A percentile compares a stretch with the other conserved stretches of the same genome.
Conservation (phyloP, 2,888 invertebrate species). For the Rhodophaea formosa region DNA sequence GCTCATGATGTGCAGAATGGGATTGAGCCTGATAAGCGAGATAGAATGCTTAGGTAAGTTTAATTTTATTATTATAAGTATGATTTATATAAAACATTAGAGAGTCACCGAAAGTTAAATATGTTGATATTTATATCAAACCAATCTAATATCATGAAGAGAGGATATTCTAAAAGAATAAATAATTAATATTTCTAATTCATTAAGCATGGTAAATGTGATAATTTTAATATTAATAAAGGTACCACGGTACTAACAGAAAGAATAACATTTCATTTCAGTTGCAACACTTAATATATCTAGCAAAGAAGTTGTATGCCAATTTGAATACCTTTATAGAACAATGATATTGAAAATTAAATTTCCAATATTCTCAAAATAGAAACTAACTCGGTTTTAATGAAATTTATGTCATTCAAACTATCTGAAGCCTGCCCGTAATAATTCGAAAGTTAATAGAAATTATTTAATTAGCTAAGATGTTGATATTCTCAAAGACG, state of each 20-base stretch:
- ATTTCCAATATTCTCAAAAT: neutral
- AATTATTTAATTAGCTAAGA: neutral
- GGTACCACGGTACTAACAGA: no score
- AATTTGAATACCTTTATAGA: neutral
- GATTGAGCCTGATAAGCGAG: conserved; percentile 92
- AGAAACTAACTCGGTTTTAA: neutral
- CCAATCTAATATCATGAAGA: no score
- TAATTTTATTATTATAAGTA: neutral
- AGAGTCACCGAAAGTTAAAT: no score
- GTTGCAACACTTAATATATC: no score
- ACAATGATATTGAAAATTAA: neutral
- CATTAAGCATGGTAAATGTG: no score
- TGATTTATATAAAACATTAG: neutral
- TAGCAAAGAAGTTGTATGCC: no score
- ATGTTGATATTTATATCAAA: no score
- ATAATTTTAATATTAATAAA: no score
- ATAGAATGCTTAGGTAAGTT: conserved; percentile 86
- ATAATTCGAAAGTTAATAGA: neutral
- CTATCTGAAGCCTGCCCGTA: neutral
- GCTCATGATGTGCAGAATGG: conserved; percentile 91
- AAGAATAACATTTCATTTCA: no score
- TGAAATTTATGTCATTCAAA: neutral
- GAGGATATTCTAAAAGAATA: no score
- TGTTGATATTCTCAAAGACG: neutral
- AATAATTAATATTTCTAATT: no score